Evolutionary conservation across 1,140 invertebrate species (phyloP).

Genomic region (Zaprionus ghesquierei): DNA sequence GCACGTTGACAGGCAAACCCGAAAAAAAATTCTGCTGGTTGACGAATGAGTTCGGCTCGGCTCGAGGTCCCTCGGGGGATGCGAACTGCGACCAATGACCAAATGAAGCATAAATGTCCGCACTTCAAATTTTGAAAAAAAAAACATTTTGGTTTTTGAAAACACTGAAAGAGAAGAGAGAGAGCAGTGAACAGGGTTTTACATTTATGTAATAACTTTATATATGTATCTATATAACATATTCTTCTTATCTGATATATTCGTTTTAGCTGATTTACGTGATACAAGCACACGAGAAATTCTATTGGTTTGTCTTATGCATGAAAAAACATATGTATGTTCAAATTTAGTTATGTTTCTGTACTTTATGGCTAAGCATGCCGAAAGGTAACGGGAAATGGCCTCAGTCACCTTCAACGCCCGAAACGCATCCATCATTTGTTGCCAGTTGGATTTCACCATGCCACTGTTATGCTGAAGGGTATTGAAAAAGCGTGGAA

Average conservation of each 20-base stretch:
- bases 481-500: neutral
- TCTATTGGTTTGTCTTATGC: neutral
- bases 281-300: no score
- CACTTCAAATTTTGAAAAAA: slow-evolving; percentile 57
- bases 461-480: neutral
- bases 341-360: slow-evolving; percentile 16
- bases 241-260: no score
- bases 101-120: slow-evolving; percentile 66
- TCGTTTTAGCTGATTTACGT: neutral
- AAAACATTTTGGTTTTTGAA: slow-evolving; percentile 5
- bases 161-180: neutral
- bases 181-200: no score
- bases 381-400: slow-evolving; percentile 27
- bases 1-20: slow-evolving; percentile 64
- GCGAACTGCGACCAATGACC: slow-evolving; percentile 40
- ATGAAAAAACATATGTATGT: neutral
- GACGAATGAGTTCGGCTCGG: slow-evolving; percentile 59
- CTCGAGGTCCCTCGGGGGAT: slow-evolving; percentile 43
- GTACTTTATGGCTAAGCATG: slow-evolving; percentile 13
- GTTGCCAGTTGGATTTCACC: slow-evolving; percentile 33
- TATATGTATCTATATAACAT: no score
- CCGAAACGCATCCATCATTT: slow-evolving; percentile 55
- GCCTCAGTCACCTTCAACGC: slow-evolving; percentile 18
- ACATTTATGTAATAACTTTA: no score
- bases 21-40: slow-evolving; percentile 64